Base-by-base conservation (phyloP, 2,888 invertebrate genomes). In the Sphaerolaimus hirsutus region DNA sequence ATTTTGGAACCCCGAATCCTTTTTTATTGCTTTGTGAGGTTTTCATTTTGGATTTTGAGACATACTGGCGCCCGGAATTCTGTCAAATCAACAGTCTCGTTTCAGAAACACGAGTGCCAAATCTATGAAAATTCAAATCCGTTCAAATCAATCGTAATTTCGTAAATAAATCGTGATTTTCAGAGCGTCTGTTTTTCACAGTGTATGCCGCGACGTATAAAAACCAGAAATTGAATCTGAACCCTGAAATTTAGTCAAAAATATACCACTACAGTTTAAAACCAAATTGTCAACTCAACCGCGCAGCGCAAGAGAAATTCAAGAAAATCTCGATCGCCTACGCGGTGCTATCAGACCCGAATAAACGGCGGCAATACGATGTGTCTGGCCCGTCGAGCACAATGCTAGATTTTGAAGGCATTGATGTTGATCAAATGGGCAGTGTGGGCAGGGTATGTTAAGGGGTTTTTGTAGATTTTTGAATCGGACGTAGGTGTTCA, bases 321-420 rank as follows among this genome's bases (percentile, higher is more conserved):
- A 61, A 62, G 49, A 56, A 58, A 46, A 56, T 62, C 5, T 57
- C 57, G 5, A 61, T 62, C 17, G 62, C 62, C 2, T 63, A 62
- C 47, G 54, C 62, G 1, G 60, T 62, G 1, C 52, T 62, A 14
- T 58, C 59, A 7, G 62, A 62, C 48, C 62, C 62, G 5, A 60
- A 60, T 45, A 60, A 61, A 35, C 49, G 63, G 41, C 50, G 62
- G 2, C 62, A 62, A 49, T 62, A 62, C 46, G 63, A 62, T 49
- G 50, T 63, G 38, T 52, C 53, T 46, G 62, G 62, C 1, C 59
- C 60, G 4, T 56, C 54, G 7, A 53, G 53, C 17, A 54, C 56
- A 43, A 53, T 58, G 32, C 46, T 56, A 2, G 60, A 62, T 46
- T 59, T 48, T 29, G 53, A 53, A 29, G 60, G 61, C 7, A 53